Evolutionary conservation across 2,113 vertebrate species (phyloP), one percentile per base, ranked within the genome.

Genomic region (Glareola pratincola): DNA sequence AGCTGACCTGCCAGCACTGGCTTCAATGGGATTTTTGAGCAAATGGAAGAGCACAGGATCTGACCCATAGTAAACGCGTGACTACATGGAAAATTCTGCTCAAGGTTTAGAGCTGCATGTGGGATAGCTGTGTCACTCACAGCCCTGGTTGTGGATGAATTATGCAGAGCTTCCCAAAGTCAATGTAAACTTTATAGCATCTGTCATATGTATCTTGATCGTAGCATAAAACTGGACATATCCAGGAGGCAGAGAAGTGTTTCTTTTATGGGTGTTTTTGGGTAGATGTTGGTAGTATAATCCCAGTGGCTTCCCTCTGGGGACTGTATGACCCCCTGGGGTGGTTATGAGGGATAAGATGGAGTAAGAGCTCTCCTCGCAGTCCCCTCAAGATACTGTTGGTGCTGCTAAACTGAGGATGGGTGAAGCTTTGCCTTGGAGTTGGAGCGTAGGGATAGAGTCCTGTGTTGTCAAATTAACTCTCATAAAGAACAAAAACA

Each of bases 11-110:
- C 84, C 77, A 94, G 69, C 26, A 3, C 17, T 88, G 94, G 47
- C 77, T 92, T 97, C 92, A 91, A 76, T 95, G 92, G 89, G 86
- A 73, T 66, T 82, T 95, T 94, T 95, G 89, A 92, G 91, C 69
- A 76, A 73, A 66, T 16, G 41, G 73, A 85, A 91, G 95, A 69
- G 23, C 59, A 64, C 73, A 71, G 89, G 84, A 73, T 85, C 86
- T 92, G 95, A 85, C 77, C 95, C 86, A 41, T 12, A 62, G 73
- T 37, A 27, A 89, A 62, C 0, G 6, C 3, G 3, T 97, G 96
- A 96, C 80, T 90, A 4, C 53, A 92, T 85, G 94, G 96, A 96
- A 96, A 96, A 94, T 48, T 62, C 94, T 87, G 21, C 10, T 54
- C 47, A 62, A 53, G 71, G 48, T 53, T 79, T 54, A 41, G 47